Evolutionary conservation across 2,113 vertebrate species (phyloP).

Genomic region (Catharus minimus): DNA sequence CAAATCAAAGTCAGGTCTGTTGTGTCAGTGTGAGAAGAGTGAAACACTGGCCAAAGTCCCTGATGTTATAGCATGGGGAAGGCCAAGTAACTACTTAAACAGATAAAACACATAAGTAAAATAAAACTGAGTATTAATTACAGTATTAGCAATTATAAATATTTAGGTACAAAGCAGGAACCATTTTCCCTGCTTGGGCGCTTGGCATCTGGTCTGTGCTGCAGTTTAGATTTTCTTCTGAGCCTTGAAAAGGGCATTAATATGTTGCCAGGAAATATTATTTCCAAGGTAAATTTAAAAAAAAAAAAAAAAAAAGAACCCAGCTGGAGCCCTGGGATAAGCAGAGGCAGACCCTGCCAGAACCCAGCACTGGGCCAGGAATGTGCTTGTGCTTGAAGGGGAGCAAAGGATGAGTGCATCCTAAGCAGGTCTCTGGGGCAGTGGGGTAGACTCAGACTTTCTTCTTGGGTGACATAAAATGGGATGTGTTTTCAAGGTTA

Average conservation of each 20-base stretch:
- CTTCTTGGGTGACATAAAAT: not conserved
- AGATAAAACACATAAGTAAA: not conserved
- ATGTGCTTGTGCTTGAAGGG: not conserved
- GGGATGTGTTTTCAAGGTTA: not conserved
- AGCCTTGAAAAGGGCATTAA: conserved; percentile 57
- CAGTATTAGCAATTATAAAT: not conserved
- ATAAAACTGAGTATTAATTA: not conserved
- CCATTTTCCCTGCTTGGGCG: not conserved
- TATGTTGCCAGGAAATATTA: conserved; percentile 53
- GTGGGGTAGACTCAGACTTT: not conserved
- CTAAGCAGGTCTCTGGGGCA: rapidly evolving
- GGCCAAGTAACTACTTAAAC: not conserved
- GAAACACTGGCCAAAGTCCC: not conserved
- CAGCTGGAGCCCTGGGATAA: not conserved
- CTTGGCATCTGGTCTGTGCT: conserved; percentile 5
- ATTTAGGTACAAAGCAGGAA: conserved; percentile 30
- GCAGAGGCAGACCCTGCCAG: not conserved
- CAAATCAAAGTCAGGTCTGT: not conserved
- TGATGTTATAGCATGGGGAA: not conserved
- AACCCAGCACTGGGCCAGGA: rapidly evolving
- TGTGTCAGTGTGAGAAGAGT: not conserved
- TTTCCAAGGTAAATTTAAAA: conserved; percentile 45
- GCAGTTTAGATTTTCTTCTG: conserved; percentile 29
- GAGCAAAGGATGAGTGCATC: not conserved
- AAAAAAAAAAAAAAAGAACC: not conserved